Evolutionary conservation across 2,888 invertebrate genomes (phyloP).

Genomic region (Branchellion lobata): DNA sequence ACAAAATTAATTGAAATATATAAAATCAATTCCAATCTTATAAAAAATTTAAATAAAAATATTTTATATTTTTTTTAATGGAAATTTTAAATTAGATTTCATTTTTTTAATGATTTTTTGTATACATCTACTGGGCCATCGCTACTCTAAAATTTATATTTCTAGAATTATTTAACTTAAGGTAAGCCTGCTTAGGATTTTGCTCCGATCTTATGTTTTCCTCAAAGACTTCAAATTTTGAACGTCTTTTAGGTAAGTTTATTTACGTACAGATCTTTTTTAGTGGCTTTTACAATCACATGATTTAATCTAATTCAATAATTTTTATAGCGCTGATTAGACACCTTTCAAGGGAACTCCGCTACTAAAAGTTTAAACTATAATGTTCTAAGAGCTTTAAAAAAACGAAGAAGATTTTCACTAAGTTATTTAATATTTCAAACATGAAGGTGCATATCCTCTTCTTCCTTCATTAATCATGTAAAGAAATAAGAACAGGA

Average conservation of each 20-base stretch:
- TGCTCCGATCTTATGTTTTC: slow-evolving; percentile 46
- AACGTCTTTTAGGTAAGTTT: slow-evolving; percentile 42
- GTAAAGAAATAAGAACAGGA: too few species aligned
- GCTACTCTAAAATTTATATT: not conserved
- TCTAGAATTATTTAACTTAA: not conserved
- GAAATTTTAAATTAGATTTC: slow-evolving; percentile 1
- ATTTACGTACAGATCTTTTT: not conserved
- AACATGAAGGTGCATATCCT: too few species aligned
- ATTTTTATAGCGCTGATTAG: not conserved
- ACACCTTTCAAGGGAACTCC: too few species aligned
- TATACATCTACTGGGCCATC: not conserved
- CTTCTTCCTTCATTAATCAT: too few species aligned
- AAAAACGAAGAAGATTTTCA: too few species aligned
- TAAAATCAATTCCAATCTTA: too few species aligned
- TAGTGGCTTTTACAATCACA: not conserved
- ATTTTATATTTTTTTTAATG: not conserved
- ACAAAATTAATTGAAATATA: too few species aligned
- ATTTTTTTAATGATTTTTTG: too few species aligned
- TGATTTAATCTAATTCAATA: slow-evolving; percentile 16
- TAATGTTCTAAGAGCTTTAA: too few species aligned
- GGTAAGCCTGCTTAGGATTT: too few species aligned
- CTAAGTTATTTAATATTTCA: too few species aligned
- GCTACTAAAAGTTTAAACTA: too few species aligned
- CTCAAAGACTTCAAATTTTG: slow-evolving; percentile 40
- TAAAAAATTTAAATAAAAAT: not conserved